Percentiles rank a stretch among this genome's conserved stretches.
Conservation (phyloP, 64 coral and sea anemone species). For the Cladopsammia gracilis region DNA sequence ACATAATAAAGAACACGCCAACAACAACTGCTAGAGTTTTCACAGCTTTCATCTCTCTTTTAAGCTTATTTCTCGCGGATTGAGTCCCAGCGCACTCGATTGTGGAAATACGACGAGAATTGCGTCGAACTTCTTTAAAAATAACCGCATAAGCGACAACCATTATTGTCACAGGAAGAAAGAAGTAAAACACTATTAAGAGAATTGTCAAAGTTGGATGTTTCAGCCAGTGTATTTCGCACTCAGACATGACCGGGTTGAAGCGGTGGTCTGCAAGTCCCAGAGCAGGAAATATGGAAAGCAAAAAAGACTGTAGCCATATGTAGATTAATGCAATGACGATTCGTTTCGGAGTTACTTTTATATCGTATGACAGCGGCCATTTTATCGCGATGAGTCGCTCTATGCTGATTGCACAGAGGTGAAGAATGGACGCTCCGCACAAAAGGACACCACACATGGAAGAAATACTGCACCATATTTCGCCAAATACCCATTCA, state of each 20-base stretch:
- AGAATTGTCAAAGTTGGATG: conserved; percentile 70
- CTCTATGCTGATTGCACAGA: conserved; percentile 82
- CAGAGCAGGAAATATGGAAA: conserved; percentile 67
- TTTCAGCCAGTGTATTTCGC: conserved; percentile 84
- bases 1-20: conserved; percentile 90
- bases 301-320: conserved; percentile 73
- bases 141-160: conserved; percentile 72
- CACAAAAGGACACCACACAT: conserved; percentile 87
- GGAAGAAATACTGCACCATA: conserved; percentile 79
- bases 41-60: conserved; percentile 83
- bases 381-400: conserved; percentile 88
- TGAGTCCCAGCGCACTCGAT: background rate
- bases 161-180: conserved; percentile 77
- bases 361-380: conserved; percentile 72
- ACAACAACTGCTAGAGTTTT: conserved; percentile 88
- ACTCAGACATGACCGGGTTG: conserved; percentile 65
- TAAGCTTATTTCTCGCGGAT: conserved; percentile 45
- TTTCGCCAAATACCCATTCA: conserved; percentile 74
- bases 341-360: conserved; percentile 70
- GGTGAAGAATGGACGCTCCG: conserved; percentile 87
- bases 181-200: conserved; percentile 75
- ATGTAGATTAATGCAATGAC: conserved; percentile 65
- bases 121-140: conserved; percentile 84
- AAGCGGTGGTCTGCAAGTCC: conserved; percentile 76
- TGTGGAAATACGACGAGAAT: conserved; percentile 64